Conservation (phyloP, 2,888 invertebrate species). For the Drosophila dives region DNA sequence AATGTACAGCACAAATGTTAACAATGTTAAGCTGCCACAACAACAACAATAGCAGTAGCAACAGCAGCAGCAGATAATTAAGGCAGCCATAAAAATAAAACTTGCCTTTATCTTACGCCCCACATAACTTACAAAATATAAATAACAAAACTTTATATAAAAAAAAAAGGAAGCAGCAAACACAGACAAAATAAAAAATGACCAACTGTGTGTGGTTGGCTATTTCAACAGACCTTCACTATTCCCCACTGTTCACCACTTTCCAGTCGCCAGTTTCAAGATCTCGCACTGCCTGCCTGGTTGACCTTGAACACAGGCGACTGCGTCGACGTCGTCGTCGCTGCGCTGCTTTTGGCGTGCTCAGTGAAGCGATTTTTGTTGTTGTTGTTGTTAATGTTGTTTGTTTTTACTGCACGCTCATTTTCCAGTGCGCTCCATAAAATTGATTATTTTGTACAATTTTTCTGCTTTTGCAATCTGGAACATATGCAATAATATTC, state of each 20-base stretch:
- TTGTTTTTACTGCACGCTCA: constrained; percentile 49
- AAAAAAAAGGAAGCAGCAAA: constrained; percentile 21
- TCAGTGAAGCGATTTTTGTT: constrained; percentile 63
- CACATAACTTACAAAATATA: constrained; percentile 36
- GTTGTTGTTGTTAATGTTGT: constrained; percentile 19
- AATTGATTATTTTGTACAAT: constrained; percentile 16
- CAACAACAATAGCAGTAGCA: constrained; percentile 2
- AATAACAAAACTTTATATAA: constrained; percentile 14
- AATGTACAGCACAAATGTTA: constrained; percentile 13
- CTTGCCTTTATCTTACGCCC: constrained; percentile 53
- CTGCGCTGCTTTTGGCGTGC: constrained; percentile 47
- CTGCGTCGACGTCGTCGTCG: constrained; percentile 8
- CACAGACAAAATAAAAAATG: constrained; percentile 3
- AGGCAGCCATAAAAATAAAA: constrained; percentile 38
- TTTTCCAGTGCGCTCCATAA: constrained; percentile 40
- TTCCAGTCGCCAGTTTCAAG: constrained; percentile 1
- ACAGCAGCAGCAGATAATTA: constrained; percentile 8
- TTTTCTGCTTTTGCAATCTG: constrained; percentile 23
- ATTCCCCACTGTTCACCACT: neutral
- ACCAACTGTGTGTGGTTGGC: neutral
- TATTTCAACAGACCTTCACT: neutral
- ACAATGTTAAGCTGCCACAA: constrained; percentile 16
- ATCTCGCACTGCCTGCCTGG: constrained; percentile 30
- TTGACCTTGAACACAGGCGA: constrained; percentile 60
- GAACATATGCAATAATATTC: constrained; percentile 40